Base-by-base conservation (phyloP, 2,797 vertebrate genomes). In the Neosalanx taihuensis region DNA sequence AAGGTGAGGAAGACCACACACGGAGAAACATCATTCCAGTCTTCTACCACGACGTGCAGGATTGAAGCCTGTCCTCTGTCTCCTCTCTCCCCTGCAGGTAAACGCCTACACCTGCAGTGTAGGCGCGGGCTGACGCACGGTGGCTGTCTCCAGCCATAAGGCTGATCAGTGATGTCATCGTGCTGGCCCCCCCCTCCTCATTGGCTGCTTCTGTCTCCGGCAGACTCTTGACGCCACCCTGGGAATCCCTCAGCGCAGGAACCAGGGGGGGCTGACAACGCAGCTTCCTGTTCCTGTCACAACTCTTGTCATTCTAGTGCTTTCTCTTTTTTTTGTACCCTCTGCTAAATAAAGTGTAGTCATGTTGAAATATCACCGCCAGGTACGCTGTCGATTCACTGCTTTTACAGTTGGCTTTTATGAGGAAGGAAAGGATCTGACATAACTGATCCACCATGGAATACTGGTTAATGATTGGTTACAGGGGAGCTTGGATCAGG, bases 201-300 rank as follows among this genome's bases (percentile, higher is more conserved):
- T 79, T 49, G 71, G 89, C 91, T 96, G 95, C 90, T 81, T 63
- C 94, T 96, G 95, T 84, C 53, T 35, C 68, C 0, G 69, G 91
- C 95, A 94, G 95, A 90, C 87, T 77, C 67, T 90, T 99, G 97
- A 99, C 64, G 93, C 94, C 85, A 75, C 85, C 87, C 91, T 93
- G 93, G 96, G 95, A 98, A 98, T 92, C 94, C 95, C 94, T 93
- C 84, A 60, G 41, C 10, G 35, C 86, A 92, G 95, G 97, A 93
- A 91, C 96, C 91, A 41, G 93, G 90, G 78, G 78, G 91, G 92
- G 93, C 87, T 96, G 18, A 99, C 78, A 1, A 59, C 56, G 88
- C 93, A 93, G 90, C 92, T 85, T 68, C 15, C 71, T 10, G 3
- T 56, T 59, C 41, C 30, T 29, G 64, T 10, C 9, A n/a, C 58